Evolutionary conservation across 1,140 invertebrate species (phyloP), one percentile per base, ranked within the genome.

Genomic region (Drosophila asahinai): DNA sequence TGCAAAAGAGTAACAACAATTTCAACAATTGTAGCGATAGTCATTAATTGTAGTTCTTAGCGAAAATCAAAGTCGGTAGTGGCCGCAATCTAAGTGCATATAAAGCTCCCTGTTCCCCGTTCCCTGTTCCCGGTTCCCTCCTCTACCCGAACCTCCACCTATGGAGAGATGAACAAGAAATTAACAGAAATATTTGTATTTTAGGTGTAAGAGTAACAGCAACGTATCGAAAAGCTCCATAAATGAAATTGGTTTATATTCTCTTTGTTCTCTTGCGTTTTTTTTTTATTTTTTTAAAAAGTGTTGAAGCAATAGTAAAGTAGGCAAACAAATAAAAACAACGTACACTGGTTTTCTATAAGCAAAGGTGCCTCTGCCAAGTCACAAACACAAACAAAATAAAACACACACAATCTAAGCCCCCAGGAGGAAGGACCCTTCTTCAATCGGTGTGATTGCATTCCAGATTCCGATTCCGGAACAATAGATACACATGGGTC

Each of bases 31-130:
- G 81, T 90, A 89, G 86, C 86, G 75, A 74, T 89, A 90, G 86
- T 90, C 86, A 89, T 89, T 87, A 87, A 87, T 89, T 89, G 79
- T 90, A 90, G 86, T 86, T 90, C 78, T 90, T 89, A 89, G 86
- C 75, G 66, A 87, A 87, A 89, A 89, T 86, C 82, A 78, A 84
- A 84, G 82, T 86, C 82, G 82, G 79, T 68, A 45, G 27, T 63
- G 59, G 70, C 83, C 82, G 82, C 82, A 90, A 89, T 80, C 78
- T 84, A 89, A 90, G 84, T 89, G 84, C 84, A 90, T 89, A 89
- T 89, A 90, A 70, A 58, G 62, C 17, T 68, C 70, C 52, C 66
- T 52, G 47, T 47, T 47, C 65, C 42, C 74, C 33, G 30, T 33
- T 8, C 33, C 33, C 33, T 4, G 33, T 36, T 36, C 9, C 33